Evolutionary conservation across 2,797 vertebrate genomes (phyloP), one percentile per base, ranked within the genome.

Genomic region (Synanceia verrucosa): DNA sequence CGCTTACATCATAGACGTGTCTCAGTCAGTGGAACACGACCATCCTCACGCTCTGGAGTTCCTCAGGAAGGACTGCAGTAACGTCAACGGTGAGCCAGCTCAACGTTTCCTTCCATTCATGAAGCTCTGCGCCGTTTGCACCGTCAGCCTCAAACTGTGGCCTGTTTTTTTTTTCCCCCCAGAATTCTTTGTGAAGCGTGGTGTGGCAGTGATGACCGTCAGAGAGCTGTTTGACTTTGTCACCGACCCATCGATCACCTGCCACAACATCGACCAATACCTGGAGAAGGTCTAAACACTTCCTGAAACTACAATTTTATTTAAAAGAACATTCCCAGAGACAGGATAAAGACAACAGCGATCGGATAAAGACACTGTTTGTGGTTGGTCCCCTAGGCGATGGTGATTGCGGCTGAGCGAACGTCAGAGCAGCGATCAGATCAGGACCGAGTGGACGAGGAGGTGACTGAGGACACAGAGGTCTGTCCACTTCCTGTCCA

Each of bases 221-320:
- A 93, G 95, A 56, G 98, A 99, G 63, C 93, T 99, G 64, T 99
- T 99, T 79, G 97, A 98, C 81, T 99, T 98, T 61, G 87, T 99
- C 87, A 99, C 96, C 0, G 97, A 99, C 79, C 95, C 94, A 1
- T 97, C 97, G 1, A 94, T 99, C 84, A 98, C 95, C 28, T 76
- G 18, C 0, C 84, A 93, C 65, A 98, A 99, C 89, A 91, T 98
- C 18, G 96, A 97, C 31, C 94, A 93, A 6, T 99, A 99, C 73
- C 86, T 99, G 44, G 89, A 94, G 28, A 96, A 97, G 95, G 98
- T 97, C 4, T 14, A 37, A 28, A 3, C 9, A 6, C 51, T 1
- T 11, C 12, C 23, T 6, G 21, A 9, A 24, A 8, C 2, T 31
- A 1, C 31, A 18, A 3, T 9, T 47, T 26, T 10, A 18, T 43